A percentile compares a stretch with the other conserved stretches of the same genome.
These are phyloP conservation scores for Halocaridina rubra DNA, from an alignment of 2,888 invertebrate genomes.

Conservation along the genomic window DNA sequence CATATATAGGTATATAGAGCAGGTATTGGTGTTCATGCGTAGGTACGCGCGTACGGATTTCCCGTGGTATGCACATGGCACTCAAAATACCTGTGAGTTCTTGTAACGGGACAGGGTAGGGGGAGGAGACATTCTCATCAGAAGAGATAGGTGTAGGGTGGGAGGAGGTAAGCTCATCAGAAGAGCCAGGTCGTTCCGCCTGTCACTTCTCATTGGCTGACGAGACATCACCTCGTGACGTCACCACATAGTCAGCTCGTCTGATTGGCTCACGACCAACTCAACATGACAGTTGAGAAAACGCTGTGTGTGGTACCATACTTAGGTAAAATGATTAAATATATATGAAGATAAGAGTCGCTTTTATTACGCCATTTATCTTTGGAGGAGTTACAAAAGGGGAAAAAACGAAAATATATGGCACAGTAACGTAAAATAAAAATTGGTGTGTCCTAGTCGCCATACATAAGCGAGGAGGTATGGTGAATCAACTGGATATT, in stretches of 20 bases:
- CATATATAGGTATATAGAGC: too few relatives aligned
- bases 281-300: slow-evolving; percentile 10
- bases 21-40: too few relatives aligned
- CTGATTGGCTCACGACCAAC: slow-evolving; percentile 50
- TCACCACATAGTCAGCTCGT: slow-evolving; percentile 42
- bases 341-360: not conserved
- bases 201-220: slow-evolving; percentile 52
- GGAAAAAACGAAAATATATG: too few relatives aligned
- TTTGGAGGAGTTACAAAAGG: too few relatives aligned
- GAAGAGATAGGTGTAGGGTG: not conserved
- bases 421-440: too few relatives aligned
- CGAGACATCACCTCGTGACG: slow-evolving; percentile 48
- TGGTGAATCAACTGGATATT: too few relatives aligned
- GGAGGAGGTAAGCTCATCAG: slow-evolving; percentile 23
- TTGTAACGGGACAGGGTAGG: not conserved
- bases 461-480: too few relatives aligned
- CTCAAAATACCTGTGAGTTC: not conserved
- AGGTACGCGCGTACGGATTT: not conserved
- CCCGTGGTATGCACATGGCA: not conserved
- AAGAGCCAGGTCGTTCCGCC: slow-evolving; percentile 55
- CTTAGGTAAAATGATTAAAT: not conserved
- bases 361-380: too few relatives aligned
- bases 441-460: too few relatives aligned
- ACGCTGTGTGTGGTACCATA: not conserved
- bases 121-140: not conserved